Base-by-base conservation (phyloP, 2,113 vertebrate genomes). In the Chlorodrepanis virens region DNA sequence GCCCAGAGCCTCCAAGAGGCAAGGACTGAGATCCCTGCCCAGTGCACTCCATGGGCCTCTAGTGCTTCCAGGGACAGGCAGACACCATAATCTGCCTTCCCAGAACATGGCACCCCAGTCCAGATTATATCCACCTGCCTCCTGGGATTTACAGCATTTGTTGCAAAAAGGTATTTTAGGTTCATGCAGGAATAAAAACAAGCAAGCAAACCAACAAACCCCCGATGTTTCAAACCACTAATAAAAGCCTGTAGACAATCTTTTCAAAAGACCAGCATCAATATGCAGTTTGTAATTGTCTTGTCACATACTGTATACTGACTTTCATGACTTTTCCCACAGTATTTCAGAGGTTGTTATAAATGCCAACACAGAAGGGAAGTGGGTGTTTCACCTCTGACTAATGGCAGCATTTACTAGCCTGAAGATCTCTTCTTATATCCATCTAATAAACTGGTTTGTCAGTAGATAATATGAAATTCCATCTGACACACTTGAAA, bases 351-450 rank as follows among this genome's bases (percentile, higher is more conserved):
- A 93, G 88, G 22, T 45, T 74, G 68, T 88, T 93, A 80, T 63
- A 94, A 94, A 95, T 86, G 88, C 85, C 79, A 81, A 44, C 52
- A 45, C 44, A 83, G 85, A 95, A 80, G 59, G 67, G 33, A 93
- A 83, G 90, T 71, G 85, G 90, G 64, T 74, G 82, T 90, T 96
- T 86, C 76, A 92, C 90, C 49, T 95, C 78, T 94, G 87, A 96
- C 53, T 79, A 93, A 90, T 70, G 79, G 79, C 79, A 96, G 71
- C 44, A 35, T 93, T 90, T 96, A 74, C 79, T 90, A 94, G 83
- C 85, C 83, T 83, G 64, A 87, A 92, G 79, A 94, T 88, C 47
- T 93, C 92, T 74, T 83, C 78, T 92, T 81, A 71, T 56, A 93
- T 56, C 60, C 64, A 78, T 78, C 75, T 83, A 93, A 95, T 88